Percentiles rank a stretch among this genome's conserved stretches.
These are phyloP conservation scores for Epizoanthus ramosus DNA, from an alignment of 92 coral and sea anemone species.

Conservation along the genomic window DNA sequence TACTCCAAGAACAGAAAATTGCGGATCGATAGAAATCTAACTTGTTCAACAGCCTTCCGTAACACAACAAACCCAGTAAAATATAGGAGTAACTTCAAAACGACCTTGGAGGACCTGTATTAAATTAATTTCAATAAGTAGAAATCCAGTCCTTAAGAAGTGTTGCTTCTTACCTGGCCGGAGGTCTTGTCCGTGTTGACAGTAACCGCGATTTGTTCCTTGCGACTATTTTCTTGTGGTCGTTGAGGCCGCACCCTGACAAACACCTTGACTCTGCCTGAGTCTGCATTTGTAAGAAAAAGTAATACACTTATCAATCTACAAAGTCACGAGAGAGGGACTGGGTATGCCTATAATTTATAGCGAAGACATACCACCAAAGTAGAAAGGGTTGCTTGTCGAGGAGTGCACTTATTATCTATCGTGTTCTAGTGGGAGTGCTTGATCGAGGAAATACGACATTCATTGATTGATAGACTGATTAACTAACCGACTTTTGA, in stretches of 20 bases:
- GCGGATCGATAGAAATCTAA: too few relatives aligned
- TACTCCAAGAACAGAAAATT: too few relatives aligned
- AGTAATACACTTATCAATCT: neutral
- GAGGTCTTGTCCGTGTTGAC: slow-evolving; percentile 66
- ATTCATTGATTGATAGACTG: too few relatives aligned
- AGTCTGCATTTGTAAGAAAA: slow-evolving; percentile 56
- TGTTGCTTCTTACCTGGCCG: slow-evolving; percentile 68
- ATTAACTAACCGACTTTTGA: too few relatives aligned
- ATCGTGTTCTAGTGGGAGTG: too few relatives aligned
- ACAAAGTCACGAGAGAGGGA: neutral
- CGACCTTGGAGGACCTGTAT: neutral
- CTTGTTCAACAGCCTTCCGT: too few relatives aligned
- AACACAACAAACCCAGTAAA: too few relatives aligned
- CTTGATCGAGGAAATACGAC: too few relatives aligned
- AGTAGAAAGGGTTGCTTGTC: too few relatives aligned
- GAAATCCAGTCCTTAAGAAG: neutral
- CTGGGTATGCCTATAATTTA: too few relatives aligned
- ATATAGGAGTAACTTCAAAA: neutral
- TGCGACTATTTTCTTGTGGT: slow-evolving; percentile 80
- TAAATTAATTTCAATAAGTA: neutral
- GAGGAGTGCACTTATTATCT: too few relatives aligned
- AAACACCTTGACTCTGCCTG: slow-evolving; percentile 93
- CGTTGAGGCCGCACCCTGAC: slow-evolving; percentile 93
- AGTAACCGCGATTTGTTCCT: slow-evolving; percentile 77
- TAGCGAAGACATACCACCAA: too few relatives aligned